A percentile compares a stretch with the other conserved stretches of the same genome.
Evolutionary conservation across 2,888 invertebrate species (phyloP).

Genomic region (Prosapia bicincta): DNA sequence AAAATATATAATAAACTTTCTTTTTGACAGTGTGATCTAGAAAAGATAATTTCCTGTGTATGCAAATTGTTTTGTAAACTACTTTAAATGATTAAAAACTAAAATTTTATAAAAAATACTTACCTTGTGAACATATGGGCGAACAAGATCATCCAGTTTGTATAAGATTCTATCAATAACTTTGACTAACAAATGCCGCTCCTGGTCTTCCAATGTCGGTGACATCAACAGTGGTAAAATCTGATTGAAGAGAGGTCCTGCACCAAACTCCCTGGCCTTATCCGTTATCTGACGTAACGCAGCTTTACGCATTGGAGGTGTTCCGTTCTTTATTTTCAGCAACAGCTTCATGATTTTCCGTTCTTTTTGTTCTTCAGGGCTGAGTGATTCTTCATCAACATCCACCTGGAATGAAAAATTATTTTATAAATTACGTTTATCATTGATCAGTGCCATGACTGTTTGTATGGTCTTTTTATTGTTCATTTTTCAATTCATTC

Average conservation of each 20-base stretch:
- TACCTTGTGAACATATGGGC: slow-evolving; percentile 98
- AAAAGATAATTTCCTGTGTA: too few relatives aligned
- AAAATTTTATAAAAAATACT: too few relatives aligned
- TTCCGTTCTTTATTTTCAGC: slow-evolving; percentile 98
- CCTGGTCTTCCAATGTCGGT: slow-evolving; percentile 98
- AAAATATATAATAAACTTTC: too few relatives aligned
- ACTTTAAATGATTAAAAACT: too few relatives aligned
- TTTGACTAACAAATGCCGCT: slow-evolving; percentile 96
- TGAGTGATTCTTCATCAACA: slow-evolving; percentile 93
- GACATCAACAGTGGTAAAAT: slow-evolving; percentile 99
- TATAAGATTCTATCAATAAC: slow-evolving; percentile 98
- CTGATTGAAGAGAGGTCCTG: slow-evolving; percentile 98
- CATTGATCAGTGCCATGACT: too few relatives aligned
- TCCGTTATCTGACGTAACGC: slow-evolving; percentile 97
- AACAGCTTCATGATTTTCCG: slow-evolving; percentile 98
- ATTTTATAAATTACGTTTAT: too few relatives aligned
- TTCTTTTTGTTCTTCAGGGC: slow-evolving; percentile 97
- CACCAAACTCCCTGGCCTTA: slow-evolving; percentile 97
- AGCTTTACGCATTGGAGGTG: slow-evolving; percentile 98
- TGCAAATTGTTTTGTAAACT: too few relatives aligned
- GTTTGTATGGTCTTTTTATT: too few relatives aligned
- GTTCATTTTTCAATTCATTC: too few relatives aligned
- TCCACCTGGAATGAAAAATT: slow-evolving; percentile 56
- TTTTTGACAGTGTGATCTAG: too few relatives aligned
- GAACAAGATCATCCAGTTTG: slow-evolving; percentile 96